These are phyloP conservation scores for Megastigmus dorsalis DNA, from an alignment of 2,888 invertebrate genomes.

Conservation along the genomic window DNA sequence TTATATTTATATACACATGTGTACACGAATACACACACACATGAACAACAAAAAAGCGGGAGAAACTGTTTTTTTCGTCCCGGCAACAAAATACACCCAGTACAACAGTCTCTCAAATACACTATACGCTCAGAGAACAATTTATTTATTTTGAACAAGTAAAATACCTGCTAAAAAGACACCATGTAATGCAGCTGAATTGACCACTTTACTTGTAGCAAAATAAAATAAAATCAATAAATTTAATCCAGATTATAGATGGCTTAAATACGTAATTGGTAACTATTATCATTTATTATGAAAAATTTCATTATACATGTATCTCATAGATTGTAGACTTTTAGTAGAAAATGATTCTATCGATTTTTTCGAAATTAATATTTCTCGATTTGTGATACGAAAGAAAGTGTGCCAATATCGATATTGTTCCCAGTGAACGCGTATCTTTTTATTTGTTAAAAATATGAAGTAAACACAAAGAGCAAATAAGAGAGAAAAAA, in stretches of 20 bases:
- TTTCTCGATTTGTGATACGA: neutral
- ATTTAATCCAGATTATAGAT: neutral
- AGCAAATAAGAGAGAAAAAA: too few species aligned
- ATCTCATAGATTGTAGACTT: conserved; percentile 38
- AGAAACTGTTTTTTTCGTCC: conserved; percentile 15
- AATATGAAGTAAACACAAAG: too few species aligned
- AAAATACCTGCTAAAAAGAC: conserved; percentile 20
- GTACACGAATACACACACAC: conserved; percentile 34
- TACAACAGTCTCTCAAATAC: conserved; percentile 27
- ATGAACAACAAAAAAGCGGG: neutral
- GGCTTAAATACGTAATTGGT: neutral
- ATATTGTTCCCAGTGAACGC: too few species aligned
- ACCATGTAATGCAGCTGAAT: neutral
- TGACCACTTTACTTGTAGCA: conserved; percentile 16
- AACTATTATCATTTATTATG: conserved; percentile 11
- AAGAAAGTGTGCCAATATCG: too few species aligned
- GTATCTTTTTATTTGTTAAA: too few species aligned
- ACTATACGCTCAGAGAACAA: conserved; percentile 39
- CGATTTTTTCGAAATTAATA: neutral
- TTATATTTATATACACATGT: conserved; percentile 51
- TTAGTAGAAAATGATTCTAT: conserved; percentile 31
- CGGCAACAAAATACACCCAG: neutral
- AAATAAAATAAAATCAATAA: conserved; percentile 11
- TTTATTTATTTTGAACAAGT: conserved; percentile 29
- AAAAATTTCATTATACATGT: conserved; percentile 18